A percentile compares a stretch with the other conserved stretches of the same genome.
phyloP scores from a whole-genome alignment of 2,888 invertebrate species.

The Villa cingulata region DNA sequence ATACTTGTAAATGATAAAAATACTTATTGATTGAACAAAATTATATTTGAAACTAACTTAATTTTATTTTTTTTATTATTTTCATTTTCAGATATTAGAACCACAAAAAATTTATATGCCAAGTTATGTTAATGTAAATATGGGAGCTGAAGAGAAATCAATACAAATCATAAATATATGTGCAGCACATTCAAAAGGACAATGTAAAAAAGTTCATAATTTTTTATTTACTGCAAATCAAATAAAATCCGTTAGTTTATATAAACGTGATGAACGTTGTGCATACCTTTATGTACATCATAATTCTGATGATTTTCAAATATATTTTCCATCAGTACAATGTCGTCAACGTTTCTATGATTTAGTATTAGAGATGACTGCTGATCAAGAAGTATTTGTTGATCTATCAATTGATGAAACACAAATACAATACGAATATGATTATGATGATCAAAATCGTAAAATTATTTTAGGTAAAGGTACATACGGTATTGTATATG shows the following conservation, averaged over 20 bases:
- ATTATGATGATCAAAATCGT: slow-evolving; percentile 77
- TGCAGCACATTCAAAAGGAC: slow-evolving; percentile 57
- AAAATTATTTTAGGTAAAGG: slow-evolving; percentile 83
- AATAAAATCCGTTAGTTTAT: slow-evolving; percentile 53
- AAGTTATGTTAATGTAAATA: slow-evolving; percentile 88
- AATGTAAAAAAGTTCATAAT: slow-evolving; percentile 76
- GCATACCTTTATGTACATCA: slow-evolving; percentile 94
- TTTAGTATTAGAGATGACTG: slow-evolving; percentile 72
- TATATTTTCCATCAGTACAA: slow-evolving; percentile 83
- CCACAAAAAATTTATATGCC: slow-evolving; percentile 89
- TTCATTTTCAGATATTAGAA: slow-evolving; percentile 54
- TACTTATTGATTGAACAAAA: not conserved
- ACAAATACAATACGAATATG: slow-evolving; percentile 83
- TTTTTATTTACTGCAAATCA: slow-evolving; percentile 82
- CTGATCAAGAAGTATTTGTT: slow-evolving; percentile 66
- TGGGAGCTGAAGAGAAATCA: slow-evolving; percentile 85
- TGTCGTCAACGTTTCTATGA: slow-evolving; percentile 76
- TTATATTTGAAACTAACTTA: not conserved
- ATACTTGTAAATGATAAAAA: slow-evolving; percentile 27
- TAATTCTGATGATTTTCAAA: slow-evolving; percentile 97
- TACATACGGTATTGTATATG: slow-evolving; percentile 90
- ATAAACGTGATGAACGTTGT: slow-evolving; percentile 90
- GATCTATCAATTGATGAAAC: slow-evolving; percentile 61
- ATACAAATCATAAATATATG: slow-evolving; percentile 81
- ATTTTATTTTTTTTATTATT: not conserved